Evolutionary conservation across 2,113 vertebrate species (phyloP), one percentile per base, ranked within the genome.

Genomic region (Globicephala melas): DNA sequence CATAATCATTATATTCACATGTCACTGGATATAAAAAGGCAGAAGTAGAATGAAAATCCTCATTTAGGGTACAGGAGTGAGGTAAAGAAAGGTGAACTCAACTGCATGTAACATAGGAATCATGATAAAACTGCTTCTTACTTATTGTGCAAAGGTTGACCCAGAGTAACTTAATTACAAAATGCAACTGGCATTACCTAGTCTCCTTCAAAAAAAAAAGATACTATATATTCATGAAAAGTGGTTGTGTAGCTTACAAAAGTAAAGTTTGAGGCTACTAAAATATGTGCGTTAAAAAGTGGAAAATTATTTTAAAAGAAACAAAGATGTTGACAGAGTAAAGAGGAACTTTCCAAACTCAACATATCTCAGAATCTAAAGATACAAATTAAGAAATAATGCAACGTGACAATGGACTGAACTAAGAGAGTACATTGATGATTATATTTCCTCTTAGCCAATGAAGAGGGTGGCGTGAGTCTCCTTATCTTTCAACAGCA

Each of bases 291-390:
- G 17, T 26, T 26, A 83, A 6, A 44, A 84, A 83, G n/a, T 92
- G 23, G 38, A 17, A 36, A 94, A 89, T 44, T 87, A 77, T 94
- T 96, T 77, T 31, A 41, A 82, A 92, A 89, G 33, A 83, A 53
- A 94, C 18, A 53, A 84, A 58, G 62, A 47, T 18, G 9, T 33
- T 94, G 77, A 68, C 25, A 96, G 94, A 58, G 9, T 58, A 79
- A 95, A 97, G 33, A 83, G 63, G 68, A 97, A 96, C 68, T 97
- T 97, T 25, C 31, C 33, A 93, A 98, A 97, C 36, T 94, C 7
- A 14, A 77, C 60, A 60, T 77, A 81, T 74, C 58, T 86, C 58
- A 97, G 71, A 74, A 89, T 88, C 70, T 80, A 95, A 96, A 93
- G 44, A 95, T 31, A 79, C 2, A 80, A 91, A 85, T 89, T 2